These are phyloP conservation scores for Homarus gammarus DNA, from an alignment of 2,888 invertebrate species.

Conservation along the genomic window DNA sequence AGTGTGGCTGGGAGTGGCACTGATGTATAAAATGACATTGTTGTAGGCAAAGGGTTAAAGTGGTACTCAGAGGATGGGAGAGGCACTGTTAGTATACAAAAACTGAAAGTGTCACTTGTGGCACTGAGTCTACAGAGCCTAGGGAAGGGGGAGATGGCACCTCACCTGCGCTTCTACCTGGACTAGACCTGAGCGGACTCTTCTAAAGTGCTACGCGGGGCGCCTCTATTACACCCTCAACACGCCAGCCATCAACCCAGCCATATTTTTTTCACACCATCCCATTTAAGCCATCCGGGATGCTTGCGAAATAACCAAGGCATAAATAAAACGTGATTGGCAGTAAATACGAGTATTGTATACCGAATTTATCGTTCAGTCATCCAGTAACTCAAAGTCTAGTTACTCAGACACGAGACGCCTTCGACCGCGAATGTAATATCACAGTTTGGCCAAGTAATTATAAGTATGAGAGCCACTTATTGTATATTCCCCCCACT, in stretches of 20 bases:
- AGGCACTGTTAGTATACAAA: too few relatives aligned
- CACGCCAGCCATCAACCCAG: conserved; percentile 10
- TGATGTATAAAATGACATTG: too few relatives aligned
- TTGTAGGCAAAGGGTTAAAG: too few relatives aligned
- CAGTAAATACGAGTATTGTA: conserved; percentile 50
- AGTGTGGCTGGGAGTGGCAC: too few relatives aligned
- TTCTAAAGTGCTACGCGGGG: neutral
- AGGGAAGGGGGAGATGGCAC: too few relatives aligned
- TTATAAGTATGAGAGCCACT: conserved; percentile 42
- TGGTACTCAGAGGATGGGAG: too few relatives aligned
- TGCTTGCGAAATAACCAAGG: conserved; percentile 45
- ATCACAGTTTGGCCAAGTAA: conserved; percentile 38
- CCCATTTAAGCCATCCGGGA: conserved; percentile 18
- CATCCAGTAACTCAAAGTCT: conserved; percentile 47
- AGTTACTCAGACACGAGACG: conserved; percentile 60
- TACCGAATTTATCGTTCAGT: conserved; percentile 45
- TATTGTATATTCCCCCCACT: conserved; percentile 52
- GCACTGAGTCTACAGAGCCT: too few relatives aligned
- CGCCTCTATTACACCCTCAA: conserved; percentile 12
- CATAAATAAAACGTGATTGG: conserved; percentile 39
- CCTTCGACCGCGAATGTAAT: conserved; percentile 44
- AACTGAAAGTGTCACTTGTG: too few relatives aligned
- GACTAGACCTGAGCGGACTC: too few relatives aligned
- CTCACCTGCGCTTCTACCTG: too few relatives aligned
- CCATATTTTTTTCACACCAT: conserved; percentile 31